Base-by-base conservation (phyloP, 2,888 invertebrate species). In the Chesias legatella region DNA sequence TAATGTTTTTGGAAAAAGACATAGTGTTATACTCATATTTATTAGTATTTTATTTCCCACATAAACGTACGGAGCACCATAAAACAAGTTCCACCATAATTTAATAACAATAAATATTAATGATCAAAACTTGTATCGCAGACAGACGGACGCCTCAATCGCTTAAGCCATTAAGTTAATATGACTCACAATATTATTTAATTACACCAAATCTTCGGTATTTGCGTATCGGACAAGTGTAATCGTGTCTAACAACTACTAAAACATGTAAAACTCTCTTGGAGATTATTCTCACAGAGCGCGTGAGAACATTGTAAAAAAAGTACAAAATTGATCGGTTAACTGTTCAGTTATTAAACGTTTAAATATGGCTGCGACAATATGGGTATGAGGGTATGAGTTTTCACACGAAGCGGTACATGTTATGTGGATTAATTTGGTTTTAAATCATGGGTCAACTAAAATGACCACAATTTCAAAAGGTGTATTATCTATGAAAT, bases 321-420 rank as follows among this genome's bases (percentile, higher is more conserved):
- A 35, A 31, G 33, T 17, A 65, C 64, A 76, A 72, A 67, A 45
- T 45, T 45, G 40, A 41, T 30, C 58, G 63, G 51, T 64, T 81
- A 84, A 83, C 82, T 80, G 80, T 81, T 62, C 57, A 63, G 67
- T 77, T 80, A 85, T 86, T 85, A 85, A 78, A 73, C 52, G 67
- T 73, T 74, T 72, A 68, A 61, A 75, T 68, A 74, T 75, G 66
- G 73, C 72, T 73, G 67, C 70, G 81, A 85, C 41, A 35, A 20
- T 33, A 5, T 10, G 21, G 25, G 27, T 25, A n/a, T n/a, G n/a
- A n/a, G n/a, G n/a, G n/a, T n/a, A n/a, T n/a, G n/a, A 23, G 30
- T 33, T 41, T 30, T 27, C 25, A 44, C 29, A 36, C 27, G 78
- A 48, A 58, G 20, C 22, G 17, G 4, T 10, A 17, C 10, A 9